Evolutionary conservation across 2,888 invertebrate species (phyloP).

Genomic region (Mantis religiosa): DNA sequence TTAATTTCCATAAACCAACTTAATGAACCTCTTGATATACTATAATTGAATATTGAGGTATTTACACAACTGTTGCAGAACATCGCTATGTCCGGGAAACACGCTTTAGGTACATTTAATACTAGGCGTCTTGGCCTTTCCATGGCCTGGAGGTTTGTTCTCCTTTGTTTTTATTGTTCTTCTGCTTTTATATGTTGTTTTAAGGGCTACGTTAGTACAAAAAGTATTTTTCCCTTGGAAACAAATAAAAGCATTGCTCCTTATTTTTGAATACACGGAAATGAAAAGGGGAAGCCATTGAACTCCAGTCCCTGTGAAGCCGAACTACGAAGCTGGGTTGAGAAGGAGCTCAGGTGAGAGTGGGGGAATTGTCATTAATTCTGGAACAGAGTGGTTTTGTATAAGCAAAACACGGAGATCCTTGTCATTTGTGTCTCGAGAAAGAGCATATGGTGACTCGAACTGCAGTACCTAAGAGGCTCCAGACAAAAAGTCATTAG

Average conservation of each 20-base stretch:
- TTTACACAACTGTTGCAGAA: too few relatives aligned
- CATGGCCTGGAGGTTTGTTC: not conserved
- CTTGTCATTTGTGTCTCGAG: not conserved
- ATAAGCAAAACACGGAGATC: not conserved
- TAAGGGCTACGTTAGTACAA: not conserved
- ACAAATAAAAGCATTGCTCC: not conserved
- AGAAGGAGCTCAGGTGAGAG: too few relatives aligned
- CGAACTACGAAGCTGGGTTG: too few relatives aligned
- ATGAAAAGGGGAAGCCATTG: not conserved
- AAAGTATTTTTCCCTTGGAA: not conserved
- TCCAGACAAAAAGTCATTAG: not conserved
- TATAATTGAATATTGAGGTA: too few relatives aligned
- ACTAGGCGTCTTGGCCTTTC: not conserved
- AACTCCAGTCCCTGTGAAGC: not conserved
- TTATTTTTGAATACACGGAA: not conserved
- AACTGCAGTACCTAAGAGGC: too few relatives aligned
- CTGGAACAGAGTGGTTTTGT: not conserved
- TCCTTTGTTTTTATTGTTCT: not conserved
- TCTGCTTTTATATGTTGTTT: not conserved
- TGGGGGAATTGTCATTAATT: not conserved
- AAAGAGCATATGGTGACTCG: not conserved
- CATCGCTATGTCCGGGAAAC: too few relatives aligned
- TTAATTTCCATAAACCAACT: too few relatives aligned
- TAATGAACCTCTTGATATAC: too few relatives aligned
- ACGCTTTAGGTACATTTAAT: not conserved